Conservation (phyloP, 2,888 invertebrate species). For the Cataglyphis cursor region DNA sequence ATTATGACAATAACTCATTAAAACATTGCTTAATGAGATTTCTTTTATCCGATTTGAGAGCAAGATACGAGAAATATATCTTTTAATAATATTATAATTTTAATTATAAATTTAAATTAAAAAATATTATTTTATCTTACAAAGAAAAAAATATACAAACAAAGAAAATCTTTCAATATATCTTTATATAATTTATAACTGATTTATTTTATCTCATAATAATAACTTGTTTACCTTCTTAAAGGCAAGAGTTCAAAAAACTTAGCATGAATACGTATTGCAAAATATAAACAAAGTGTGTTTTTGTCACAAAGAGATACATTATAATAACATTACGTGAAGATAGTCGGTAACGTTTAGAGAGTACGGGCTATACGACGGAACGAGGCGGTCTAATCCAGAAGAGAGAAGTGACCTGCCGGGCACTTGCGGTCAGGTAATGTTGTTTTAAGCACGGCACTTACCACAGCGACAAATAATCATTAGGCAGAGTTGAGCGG, state of each 20-base stretch:
- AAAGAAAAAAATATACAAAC: not conserved
- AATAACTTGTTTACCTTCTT: not conserved
- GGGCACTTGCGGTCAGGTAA: constrained; percentile 81
- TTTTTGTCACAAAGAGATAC: not conserved
- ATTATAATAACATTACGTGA: constrained; percentile 22
- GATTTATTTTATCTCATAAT: not conserved
- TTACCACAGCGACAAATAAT: constrained; percentile 84
- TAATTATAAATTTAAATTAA: not conserved
- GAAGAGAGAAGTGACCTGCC: constrained; percentile 74
- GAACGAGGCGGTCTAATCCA: constrained; percentile 73
- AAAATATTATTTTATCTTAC: not conserved
- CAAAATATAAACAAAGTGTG: not conserved
- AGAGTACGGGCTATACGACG: constrained; percentile 34
- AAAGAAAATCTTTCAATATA: not conserved
- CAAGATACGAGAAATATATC: not conserved
- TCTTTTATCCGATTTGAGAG: not conserved
- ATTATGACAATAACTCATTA: not conserved
- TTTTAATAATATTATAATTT: not conserved
- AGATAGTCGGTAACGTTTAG: constrained; percentile 22
- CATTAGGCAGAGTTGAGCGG: constrained; percentile 83
- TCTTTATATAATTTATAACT: too few relatives aligned
- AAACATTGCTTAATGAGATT: not conserved
- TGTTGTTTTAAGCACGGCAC: constrained; percentile 84
- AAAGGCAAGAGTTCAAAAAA: not conserved
- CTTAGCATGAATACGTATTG: not conserved